These are phyloP conservation scores for Blera fallax DNA, from an alignment of 2,888 invertebrate species.

Conservation along the genomic window DNA sequence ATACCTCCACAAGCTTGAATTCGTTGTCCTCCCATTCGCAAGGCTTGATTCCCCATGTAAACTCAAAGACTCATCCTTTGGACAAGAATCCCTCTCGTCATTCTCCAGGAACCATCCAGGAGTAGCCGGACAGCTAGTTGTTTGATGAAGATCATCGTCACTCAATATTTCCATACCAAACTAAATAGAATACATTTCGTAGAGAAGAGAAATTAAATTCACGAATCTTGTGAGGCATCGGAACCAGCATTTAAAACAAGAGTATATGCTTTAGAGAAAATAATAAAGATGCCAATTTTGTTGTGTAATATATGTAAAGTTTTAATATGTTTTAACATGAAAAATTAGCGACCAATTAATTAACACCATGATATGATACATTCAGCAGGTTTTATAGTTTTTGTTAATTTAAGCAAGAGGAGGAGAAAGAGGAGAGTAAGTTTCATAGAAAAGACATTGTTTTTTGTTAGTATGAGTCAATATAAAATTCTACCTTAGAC, in stretches of 20 bases:
- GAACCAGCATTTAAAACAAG: conserved; percentile 12
- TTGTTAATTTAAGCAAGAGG: conserved; percentile 23
- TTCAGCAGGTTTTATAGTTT: neutral
- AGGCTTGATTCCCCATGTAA: conserved; percentile 31
- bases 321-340: conserved; percentile 39
- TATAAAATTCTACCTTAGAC: conserved; percentile 81
- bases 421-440: neutral
- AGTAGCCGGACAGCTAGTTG: conserved; percentile 59
- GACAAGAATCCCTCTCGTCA: conserved; percentile 5
- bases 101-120: conserved; percentile 49
- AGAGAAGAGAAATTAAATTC: conserved; percentile 29
- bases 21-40: conserved; percentile 12
- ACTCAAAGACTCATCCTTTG: conserved; percentile 50
- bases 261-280: neutral
- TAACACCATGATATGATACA: conserved; percentile 38
- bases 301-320: conserved; percentile 21
- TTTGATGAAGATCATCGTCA: conserved; percentile 48
- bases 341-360: neutral
- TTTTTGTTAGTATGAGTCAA: conserved; percentile 77
- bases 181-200: conserved; percentile 52
- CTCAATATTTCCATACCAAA: conserved; percentile 42
- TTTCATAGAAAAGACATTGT: neutral
- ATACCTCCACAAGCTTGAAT: conserved; percentile 75
- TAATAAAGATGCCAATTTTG: conserved; percentile 34
- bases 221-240: neutral